Evolutionary conservation across 2,113 vertebrate species (phyloP), one percentile per base, ranked within the genome.

Genomic region (Australoheros scitulus): DNA sequence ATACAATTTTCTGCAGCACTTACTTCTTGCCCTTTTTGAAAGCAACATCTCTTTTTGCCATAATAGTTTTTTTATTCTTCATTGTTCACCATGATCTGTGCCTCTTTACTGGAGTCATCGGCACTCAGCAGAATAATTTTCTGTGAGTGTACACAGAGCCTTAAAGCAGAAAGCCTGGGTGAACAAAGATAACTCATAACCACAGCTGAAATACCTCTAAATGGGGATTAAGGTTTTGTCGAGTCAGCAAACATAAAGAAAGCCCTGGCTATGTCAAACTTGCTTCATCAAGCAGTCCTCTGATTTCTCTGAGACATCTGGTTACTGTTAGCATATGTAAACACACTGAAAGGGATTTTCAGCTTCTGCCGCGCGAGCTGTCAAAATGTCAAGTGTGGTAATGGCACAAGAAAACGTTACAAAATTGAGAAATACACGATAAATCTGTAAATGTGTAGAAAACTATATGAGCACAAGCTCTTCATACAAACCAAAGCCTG

Each of bases 241-340:
- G 43, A 72, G 43, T 72, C 68, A 72, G 26, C 47, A 32, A 50
- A 72, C 26, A 55, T n/a, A 72, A 55, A 34, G 11, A 55, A 72
- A 72, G 47, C 68, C 32, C 52, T 26, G 68, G 47, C 26, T 72
- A 55, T 72, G 68, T 55, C 68, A 55, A 72, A 72, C 47, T 72
- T 72, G 47, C 18, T 34, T 72, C 3, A 6, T 55, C 11, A 18
- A 72, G 24, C 68, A 11, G 3, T 55, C 47, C 26, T 14, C 14
- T 22, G 18, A 56, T 63, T 41, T 79, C 65, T 55, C 50, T 47
- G 29, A 11, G 10, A 38, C 57, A 80, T 32, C 29, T 52, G 26
- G 29, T 55, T 29, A 14, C n/a, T 64, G 68, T 29, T 26, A 75
- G 15, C 14, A 5, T 9, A 60, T 76, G 41, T 64, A 80, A 80